Evolutionary conservation across 2,113 vertebrate species (phyloP).

Genomic region (Carlito syrichta): DNA sequence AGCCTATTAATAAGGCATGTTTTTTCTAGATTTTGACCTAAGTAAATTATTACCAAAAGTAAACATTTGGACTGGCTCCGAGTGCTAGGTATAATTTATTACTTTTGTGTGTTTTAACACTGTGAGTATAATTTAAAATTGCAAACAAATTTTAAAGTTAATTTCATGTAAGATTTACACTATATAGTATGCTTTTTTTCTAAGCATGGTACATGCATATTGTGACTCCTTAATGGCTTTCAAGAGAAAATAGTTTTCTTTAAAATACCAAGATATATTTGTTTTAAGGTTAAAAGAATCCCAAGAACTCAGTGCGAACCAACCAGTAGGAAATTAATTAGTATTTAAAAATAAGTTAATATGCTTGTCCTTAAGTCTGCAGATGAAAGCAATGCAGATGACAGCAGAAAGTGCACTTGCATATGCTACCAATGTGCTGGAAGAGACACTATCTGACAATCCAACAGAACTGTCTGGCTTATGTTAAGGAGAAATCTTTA

Average conservation of each 20-base stretch:
- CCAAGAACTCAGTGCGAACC: not conserved
- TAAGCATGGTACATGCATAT: not conserved
- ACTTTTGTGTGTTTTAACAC: not conserved
- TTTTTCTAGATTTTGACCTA: not conserved
- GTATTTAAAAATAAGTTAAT: not conserved
- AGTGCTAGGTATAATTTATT: not conserved
- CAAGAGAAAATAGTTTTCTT: not conserved
- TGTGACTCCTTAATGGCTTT: not conserved
- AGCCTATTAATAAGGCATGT: not conserved
- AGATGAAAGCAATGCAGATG: not conserved
- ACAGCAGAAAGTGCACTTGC: conserved; percentile 26
- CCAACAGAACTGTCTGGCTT: conserved; percentile 45
- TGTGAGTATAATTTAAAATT: not conserved
- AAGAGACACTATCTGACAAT: conserved; percentile 51
- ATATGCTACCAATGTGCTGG: conserved; percentile 41
- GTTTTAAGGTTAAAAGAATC: not conserved
- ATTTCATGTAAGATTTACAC: not conserved
- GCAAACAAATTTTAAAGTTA: not conserved
- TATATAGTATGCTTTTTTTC: not conserved
- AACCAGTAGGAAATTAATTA: not conserved
- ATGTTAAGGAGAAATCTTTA: conserved; percentile 33
- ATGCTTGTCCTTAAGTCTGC: not conserved
- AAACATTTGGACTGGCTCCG: not conserved
- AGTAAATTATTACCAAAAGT: not conserved
- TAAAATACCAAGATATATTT: not conserved